A percentile compares a stretch with the other conserved stretches of the same genome.
phyloP scores from a whole-genome alignment of 2,113 vertebrate genomes.

The Lontra canadensis region DNA sequence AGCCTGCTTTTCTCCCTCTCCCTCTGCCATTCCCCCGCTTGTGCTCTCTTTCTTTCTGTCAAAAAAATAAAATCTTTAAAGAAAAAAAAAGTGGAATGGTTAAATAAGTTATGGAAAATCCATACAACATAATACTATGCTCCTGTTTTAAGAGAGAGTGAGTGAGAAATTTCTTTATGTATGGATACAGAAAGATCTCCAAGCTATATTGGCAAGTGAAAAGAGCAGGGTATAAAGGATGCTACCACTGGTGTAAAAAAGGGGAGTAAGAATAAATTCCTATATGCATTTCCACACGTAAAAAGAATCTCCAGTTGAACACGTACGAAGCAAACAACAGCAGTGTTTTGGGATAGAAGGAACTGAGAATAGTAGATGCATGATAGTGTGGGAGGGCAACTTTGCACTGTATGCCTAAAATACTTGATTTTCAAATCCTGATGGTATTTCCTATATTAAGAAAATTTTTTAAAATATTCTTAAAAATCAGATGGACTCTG shows the following conservation, averaged over 20 bases:
- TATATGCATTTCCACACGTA: not conserved
- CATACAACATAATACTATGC: not conserved
- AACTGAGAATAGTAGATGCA: not conserved
- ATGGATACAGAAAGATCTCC: not conserved
- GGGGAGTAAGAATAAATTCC: not conserved
- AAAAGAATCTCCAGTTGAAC: not conserved
- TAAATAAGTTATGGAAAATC: not conserved
- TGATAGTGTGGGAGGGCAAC: not conserved
- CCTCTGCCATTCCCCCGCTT: not conserved
- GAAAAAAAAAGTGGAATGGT: not conserved
- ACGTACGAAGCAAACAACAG: not conserved
- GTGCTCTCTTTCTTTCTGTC: not conserved
- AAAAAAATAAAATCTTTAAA: not conserved
- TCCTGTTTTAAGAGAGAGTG: not conserved
- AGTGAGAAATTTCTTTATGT: conserved; percentile 5
- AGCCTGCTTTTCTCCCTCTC: not conserved
- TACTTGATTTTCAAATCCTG: conserved; percentile 21
- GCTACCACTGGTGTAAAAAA: not conserved
- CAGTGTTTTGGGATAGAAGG: not conserved
- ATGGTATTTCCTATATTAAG: not conserved
- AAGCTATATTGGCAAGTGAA: not conserved
- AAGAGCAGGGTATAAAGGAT: not conserved
- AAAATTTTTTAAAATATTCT: not conserved
- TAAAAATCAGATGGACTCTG: conserved; percentile 1
- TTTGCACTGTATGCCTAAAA: not conserved